phyloP scores from a whole-genome alignment of 2,113 vertebrate species.

The Leucosticte australis region DNA sequence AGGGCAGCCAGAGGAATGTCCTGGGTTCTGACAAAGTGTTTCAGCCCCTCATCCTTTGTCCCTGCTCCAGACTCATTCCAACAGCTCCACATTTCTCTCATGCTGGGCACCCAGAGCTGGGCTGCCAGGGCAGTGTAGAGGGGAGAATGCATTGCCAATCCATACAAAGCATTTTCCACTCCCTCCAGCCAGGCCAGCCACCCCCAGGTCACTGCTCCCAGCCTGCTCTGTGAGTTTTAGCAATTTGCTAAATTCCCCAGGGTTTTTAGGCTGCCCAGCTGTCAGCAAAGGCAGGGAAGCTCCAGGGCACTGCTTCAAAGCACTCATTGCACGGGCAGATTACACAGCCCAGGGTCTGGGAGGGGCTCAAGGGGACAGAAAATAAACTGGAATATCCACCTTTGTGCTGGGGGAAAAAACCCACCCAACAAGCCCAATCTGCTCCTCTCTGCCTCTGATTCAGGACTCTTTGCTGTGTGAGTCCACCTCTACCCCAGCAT shows the following conservation, averaged over 20 bases:
- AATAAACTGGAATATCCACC: background rate
- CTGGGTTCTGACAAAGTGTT: too few species aligned
- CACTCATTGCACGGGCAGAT: background rate
- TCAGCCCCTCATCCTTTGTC: background rate
- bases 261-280: background rate
- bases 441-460: background rate
- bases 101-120: background rate
- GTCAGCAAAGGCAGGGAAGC: background rate
- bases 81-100: fast-evolving
- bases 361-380: background rate
- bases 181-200: background rate
- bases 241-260: background rate
- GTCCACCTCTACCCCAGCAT: background rate
- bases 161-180: background rate
- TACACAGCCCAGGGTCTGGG: background rate
- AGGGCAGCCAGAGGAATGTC: too few species aligned
- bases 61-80: background rate
- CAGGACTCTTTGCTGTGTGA: background rate
- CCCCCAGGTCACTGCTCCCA: background rate
- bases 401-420: background rate
- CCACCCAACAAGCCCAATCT: background rate
- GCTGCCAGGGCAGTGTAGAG: background rate
- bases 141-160: fast-evolving
- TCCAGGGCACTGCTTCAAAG: background rate
- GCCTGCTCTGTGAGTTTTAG: background rate